Conservation (phyloP, 2,888 invertebrate genomes). For the Drosophila histrio region DNA sequence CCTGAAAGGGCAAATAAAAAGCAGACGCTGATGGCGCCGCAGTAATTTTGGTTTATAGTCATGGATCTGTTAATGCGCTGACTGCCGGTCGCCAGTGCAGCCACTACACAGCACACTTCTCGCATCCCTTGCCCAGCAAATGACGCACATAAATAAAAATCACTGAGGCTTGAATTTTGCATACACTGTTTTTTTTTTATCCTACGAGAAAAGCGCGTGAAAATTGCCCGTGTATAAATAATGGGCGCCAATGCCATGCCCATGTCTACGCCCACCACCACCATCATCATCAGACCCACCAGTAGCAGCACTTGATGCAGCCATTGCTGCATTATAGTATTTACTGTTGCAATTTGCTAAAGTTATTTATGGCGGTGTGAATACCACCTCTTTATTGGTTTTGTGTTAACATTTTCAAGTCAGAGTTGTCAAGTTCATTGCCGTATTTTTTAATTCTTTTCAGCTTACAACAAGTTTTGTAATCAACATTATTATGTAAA, state of each 20-base stretch:
- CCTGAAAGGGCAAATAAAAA: conserved; percentile 61
- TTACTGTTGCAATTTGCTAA: conserved; percentile 54
- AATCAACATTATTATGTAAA: not conserved
- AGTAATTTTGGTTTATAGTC: conserved; percentile 73
- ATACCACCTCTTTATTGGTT: conserved; percentile 2
- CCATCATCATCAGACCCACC: not conserved
- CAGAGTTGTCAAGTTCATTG: not conserved
- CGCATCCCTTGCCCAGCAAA: conserved; percentile 3
- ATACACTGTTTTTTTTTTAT: conserved; percentile 38
- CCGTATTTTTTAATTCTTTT: not conserved
- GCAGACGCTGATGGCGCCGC: conserved; percentile 50
- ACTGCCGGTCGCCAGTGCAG: conserved; percentile 33
- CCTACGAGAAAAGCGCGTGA: conserved; percentile 44
- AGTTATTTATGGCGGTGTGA: conserved; percentile 25
- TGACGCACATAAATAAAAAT: conserved; percentile 71
- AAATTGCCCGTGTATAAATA: conserved; percentile 57
- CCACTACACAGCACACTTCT: not conserved
- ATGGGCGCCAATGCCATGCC: conserved; percentile 21
- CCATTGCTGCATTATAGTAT: conserved; percentile 35
- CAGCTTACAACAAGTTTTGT: not conserved
- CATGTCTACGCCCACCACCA: conserved; percentile 11
- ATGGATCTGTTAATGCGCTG: conserved; percentile 74
- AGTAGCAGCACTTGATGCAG: not conserved
- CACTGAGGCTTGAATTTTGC: conserved; percentile 75
- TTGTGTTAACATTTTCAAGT: conserved; percentile 22